Conservation (phyloP, 2,113 vertebrate species). For the Nothoprocta pentlandii region DNA sequence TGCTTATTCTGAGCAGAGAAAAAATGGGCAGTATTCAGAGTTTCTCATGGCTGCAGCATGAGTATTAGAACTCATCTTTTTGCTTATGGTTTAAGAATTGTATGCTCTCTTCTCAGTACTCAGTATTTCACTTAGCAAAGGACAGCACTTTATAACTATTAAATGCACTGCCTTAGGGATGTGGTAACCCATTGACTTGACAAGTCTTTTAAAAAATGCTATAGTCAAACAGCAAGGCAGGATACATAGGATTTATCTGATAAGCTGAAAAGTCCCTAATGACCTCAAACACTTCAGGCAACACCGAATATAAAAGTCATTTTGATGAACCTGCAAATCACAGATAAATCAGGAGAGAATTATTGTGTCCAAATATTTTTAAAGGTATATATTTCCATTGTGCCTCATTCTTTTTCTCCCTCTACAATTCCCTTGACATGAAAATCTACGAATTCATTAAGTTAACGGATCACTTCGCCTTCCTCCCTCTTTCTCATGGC, state of each 20-base stretch:
- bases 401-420: background rate
- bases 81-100: constrained; percentile 53
- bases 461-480: constrained; percentile 43
- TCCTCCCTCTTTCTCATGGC: background rate
- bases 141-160: constrained; percentile 75
- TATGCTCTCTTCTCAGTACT: constrained; percentile 31
- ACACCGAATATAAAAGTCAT: constrained; percentile 52
- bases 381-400: constrained; percentile 62
- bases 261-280: constrained; percentile 37
- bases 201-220: constrained; percentile 71
- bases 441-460: constrained; percentile 43
- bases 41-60: constrained; percentile 29
- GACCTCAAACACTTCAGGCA: constrained; percentile 52
- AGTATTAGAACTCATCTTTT: constrained; percentile 57
- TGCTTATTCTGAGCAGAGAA: constrained; percentile 5
- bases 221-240: constrained; percentile 53
- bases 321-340: constrained; percentile 52
- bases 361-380: constrained; percentile 53
- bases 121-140: constrained; percentile 68
- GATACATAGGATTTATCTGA: constrained; percentile 55
- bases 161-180: constrained; percentile 55
- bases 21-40: background rate
- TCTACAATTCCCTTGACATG: constrained; percentile 41
- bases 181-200: constrained; percentile 69
- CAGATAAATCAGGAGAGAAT: constrained; percentile 43